These are phyloP conservation scores for Tenthredo notha DNA, from an alignment of 2,888 invertebrate genomes.

Conservation along the genomic window DNA sequence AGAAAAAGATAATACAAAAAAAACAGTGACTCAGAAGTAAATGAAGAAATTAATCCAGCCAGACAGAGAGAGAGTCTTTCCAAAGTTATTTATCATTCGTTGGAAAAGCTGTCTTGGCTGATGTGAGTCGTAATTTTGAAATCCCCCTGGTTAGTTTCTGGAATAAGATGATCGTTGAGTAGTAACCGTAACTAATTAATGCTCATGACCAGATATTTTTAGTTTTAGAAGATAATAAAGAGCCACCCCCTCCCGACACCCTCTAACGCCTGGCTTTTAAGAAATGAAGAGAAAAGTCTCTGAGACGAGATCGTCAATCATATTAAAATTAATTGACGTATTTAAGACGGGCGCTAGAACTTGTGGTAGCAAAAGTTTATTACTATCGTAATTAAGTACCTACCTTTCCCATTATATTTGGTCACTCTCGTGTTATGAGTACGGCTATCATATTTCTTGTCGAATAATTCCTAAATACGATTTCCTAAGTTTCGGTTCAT, in stretches of 20 bases:
- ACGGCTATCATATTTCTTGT: neutral
- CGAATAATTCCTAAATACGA: neutral
- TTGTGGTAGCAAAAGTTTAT: neutral
- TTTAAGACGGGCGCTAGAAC: neutral
- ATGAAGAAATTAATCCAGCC: neutral
- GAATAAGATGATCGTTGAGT: neutral
- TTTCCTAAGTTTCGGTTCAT: neutral
- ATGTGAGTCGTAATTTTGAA: neutral
- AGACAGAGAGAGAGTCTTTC: neutral
- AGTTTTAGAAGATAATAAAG: neutral
- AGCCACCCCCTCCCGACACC: no score
- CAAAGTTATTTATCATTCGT: neutral
- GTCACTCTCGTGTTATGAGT: neutral
- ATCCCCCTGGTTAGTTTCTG: neutral
- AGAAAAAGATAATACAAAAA: neutral
- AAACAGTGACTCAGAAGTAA: neutral
- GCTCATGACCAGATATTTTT: neutral
- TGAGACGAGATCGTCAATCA: neutral
- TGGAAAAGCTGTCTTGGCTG: neutral
- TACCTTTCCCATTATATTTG: neutral
- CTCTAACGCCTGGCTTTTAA: neutral
- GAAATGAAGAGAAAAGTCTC: neutral
- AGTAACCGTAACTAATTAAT: slow-evolving; percentile 12
- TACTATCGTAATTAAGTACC: neutral
- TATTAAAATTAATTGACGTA: slow-evolving; percentile 11